Percentiles rank a stretch among this genome's conserved stretches.
Conservation (phyloP, 2,888 invertebrate species). For the Phragmatobia fuliginosa region DNA sequence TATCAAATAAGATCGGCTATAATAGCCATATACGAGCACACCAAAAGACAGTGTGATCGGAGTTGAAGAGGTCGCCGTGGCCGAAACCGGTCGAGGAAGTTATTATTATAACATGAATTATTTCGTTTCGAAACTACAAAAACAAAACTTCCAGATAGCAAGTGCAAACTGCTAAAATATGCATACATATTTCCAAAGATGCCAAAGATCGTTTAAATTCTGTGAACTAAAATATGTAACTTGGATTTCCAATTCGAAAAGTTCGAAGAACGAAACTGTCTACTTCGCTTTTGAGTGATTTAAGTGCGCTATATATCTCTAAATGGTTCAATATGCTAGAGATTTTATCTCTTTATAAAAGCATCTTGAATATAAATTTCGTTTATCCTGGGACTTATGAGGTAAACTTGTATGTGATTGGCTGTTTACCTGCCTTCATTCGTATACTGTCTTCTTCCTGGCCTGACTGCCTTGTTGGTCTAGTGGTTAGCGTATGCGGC, state of each 20-base stretch:
- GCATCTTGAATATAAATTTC: background rate
- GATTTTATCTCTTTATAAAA: background rate
- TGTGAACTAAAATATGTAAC: conserved; percentile 15
- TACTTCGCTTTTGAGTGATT: conserved; percentile 6
- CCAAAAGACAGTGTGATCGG: too few species aligned
- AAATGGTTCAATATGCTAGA: background rate
- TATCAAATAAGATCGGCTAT: too few species aligned
- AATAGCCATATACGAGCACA: too few species aligned
- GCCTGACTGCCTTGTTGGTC: too few species aligned
- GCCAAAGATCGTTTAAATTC: conserved; percentile 13
- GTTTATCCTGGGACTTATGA: background rate
- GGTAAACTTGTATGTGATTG: background rate
- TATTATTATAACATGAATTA: background rate
- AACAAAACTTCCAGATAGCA: background rate
- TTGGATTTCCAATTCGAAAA: conserved; percentile 20
- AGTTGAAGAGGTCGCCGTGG: too few species aligned
- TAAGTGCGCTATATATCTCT: background rate
- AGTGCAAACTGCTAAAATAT: background rate
- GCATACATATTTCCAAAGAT: conserved; percentile 8
- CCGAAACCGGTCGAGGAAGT: too few species aligned
- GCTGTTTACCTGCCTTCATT: background rate
- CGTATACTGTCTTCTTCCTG: too few species aligned
- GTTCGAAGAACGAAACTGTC: conserved; percentile 11
- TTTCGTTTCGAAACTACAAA: background rate
- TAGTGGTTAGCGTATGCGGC: too few species aligned